Base-by-base conservation (phyloP, 2,797 vertebrate species). In the Sciurus carolinensis region DNA sequence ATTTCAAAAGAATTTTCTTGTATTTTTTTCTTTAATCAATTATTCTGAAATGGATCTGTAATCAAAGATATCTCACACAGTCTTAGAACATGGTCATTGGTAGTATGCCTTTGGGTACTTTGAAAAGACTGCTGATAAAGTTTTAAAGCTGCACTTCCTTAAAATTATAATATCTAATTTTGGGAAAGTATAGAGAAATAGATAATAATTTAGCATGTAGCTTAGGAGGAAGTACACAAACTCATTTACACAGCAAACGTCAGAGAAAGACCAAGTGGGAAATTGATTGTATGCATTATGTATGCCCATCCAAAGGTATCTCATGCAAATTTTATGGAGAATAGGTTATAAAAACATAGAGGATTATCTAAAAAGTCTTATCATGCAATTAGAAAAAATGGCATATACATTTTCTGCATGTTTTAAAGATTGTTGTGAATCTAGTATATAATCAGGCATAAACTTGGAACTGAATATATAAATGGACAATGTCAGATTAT, bases 161-260 rank as follows among this genome's bases (percentile, higher is more conserved):
- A 62, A 87, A 80, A 75, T 62, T 24, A 7, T 79, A 44, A 57
- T 67, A 22, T 57, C 18, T 39, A 44, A 17, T 73, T 71, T 44
- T 67, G 47, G 20, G 13, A 59, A 87, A 59, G 17, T 42, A 1
- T 84, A 8, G 18, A 8, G 4, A 67, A 52, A 52, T 81, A 30
- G 50, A 14, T 91, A 66, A 22, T 76, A 87, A 72, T 91, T 50
- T 73, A 44, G 66, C 72, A 72, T 11, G 11, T 39, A 80, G 14
- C 13, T 62, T 87, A 62, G 28, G 5, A 67, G 12, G 36, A 1
- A 30, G 5, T 42, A 57, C 7, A 50, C 52, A 18, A 84, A 44
- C 20, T 81, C 52, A 80, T 73, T 93, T 91, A 73, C 44, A 62
- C 28, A 47, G 14, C 20, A 85, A 75, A 67, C 90, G 5, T 94